Evolutionary conservation across 2,113 vertebrate species (phyloP), one percentile per base, ranked within the genome.

Genomic region (Psittacula cyanocephala): DNA sequence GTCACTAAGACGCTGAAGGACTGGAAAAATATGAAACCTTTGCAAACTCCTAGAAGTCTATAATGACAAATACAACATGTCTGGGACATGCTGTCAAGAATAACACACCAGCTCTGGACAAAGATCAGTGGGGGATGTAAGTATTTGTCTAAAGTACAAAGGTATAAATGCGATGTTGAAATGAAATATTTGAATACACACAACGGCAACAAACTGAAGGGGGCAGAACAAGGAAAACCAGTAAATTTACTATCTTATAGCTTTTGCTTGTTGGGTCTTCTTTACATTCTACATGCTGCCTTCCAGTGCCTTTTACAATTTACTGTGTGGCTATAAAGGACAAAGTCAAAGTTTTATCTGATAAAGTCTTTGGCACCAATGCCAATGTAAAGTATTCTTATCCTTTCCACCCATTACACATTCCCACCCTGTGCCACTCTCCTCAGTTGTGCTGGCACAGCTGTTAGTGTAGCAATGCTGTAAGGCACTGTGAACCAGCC

Each of bases 61-160:
- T 37, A 87, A 60, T 57, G 86, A 65, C 86, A 95, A 86, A 93
- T 78, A 91, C 39, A 91, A 57, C 69, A 90, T 76, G 87, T 96
- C 84, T 95, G 86, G 92, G 64, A 95, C 94, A 92, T 47, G 29
- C 47, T 86, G 81, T 95, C 52, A 81, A 81, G 76, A 95, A 71
- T 95, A 96, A 91, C 68, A 83, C 72, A 69, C 17, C 68, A 88
- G 28, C 35, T 67, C 64, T 55, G 80, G 71, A 84, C 94, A 93
- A 93, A 95, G 71, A 92, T 94, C 80, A 83, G 49, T 57, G 63
- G 22, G 27, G 55, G 22, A 31, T 82, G 17, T 28, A 87, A 44
- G 52, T 69, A 77, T 83, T 77, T 88, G 83, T 86, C 68, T 84
- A 17, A 93, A 84, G 88, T 95, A 63, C 83, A 95, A 94, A 94